Base-by-base conservation (phyloP, 2,888 invertebrate species). In the Margaritifera margaritifera region DNA sequence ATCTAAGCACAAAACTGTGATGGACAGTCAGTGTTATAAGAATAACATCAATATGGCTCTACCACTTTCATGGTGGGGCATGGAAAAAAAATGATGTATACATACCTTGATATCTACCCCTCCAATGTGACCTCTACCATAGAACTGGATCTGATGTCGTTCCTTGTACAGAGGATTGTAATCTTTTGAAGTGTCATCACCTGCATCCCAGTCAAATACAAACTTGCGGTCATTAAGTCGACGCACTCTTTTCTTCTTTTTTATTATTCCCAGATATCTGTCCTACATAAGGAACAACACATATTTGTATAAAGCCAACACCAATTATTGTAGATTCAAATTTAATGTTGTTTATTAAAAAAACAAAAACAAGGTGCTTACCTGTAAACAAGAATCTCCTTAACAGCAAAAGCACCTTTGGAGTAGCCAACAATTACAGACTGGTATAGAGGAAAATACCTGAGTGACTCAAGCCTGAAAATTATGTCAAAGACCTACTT, bases 131-230 rank as follows among this genome's bases (percentile, higher is more conserved):
- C 99, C 99, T 72, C 99, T 92, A 0, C 99, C 99, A 91, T 95
- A 99, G 90, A 99, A 98, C 91, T 90, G 90, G 3, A 89, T 83
- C 91, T 98, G 96, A 91, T 99, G 99, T 62, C 95, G 93, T 82
- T 98, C 97, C 90, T 98, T 99, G 87, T 99, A 99, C 27, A 99
- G 91, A 72, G 94, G 93, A 90, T 99, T 99, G 87, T 99, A 99
- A 91, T 99, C 99, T 74, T 95, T 94, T 4, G 98, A 97, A 0
- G 99, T 99, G 87, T 99, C 99, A 90, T 99, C 99, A 0, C 96
- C 95, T 0, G 97, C 98, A 91, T 99, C 99, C 99, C 99, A 99
- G 90, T 99, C 99, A 90, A 99, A 99, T 0, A 99, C 99, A 92
- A 99, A 99, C 91, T 99, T 99, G 22, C 99, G 92, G 88, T 99